Base-by-base conservation (phyloP, 2,888 invertebrate species). In the Chesias legatella region DNA sequence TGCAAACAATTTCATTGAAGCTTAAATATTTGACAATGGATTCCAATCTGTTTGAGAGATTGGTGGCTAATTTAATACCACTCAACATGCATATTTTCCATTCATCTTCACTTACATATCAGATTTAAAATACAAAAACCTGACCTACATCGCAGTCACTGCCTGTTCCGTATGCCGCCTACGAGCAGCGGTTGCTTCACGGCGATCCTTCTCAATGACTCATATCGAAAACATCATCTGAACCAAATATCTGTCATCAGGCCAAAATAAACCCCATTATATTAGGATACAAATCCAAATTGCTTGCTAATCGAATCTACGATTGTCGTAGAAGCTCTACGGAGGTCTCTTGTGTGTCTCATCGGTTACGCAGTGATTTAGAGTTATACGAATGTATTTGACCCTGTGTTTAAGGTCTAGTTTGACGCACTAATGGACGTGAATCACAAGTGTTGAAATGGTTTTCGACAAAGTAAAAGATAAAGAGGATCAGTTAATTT, bases 291-390 rank as follows among this genome's bases (percentile, higher is more conserved):
- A 23, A 17, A 37, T 45, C 29, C 40, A 36, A 26, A 33, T 41
- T 7, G 39, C 9, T 25, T 35, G 32, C 3, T 8, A 22, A 31
- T 32, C 11, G 2, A 8, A 35, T 35, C 35, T 32, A 32, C 39
- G 32, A 27, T 9, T 11, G 17, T 29, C 37, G 31, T 35, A 44
- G 33, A 29, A n/a, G 25, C 34, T 39, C 35, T 39, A 39, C 36
- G 51, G 51, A 56, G 53, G 51, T 43, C n/a, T n/a, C n/a, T n/a
- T 53, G 37, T 38, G 39, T 48, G 54, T 36, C 38, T 55, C 56
- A 56, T 40, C 37, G 41, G 31, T 32, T 35, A 42, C 10, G 20
- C 24, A 26, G 26, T 26, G 17, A 28, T 29, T 33, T 29, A 36
- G 21, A 28, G 31, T 35, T 43, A 33, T 31, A 39, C 45, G 50